Evolutionary conservation across 2,113 vertebrate species (phyloP).

Genomic region (Rissa tridactyla): DNA sequence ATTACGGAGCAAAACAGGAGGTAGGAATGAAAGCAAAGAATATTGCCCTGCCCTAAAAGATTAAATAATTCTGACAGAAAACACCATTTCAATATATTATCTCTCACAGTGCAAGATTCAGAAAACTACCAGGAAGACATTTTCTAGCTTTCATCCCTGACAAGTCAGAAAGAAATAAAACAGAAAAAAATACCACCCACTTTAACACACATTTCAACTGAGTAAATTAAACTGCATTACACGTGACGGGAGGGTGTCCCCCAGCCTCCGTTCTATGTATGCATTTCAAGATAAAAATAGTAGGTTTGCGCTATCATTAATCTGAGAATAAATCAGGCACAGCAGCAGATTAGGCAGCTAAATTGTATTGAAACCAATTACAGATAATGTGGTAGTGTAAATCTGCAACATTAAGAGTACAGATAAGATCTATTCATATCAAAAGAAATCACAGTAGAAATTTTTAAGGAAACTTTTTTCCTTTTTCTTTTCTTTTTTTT

Average conservation of each 20-base stretch:
- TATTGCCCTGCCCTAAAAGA: not conserved
- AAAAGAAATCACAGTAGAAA: not conserved
- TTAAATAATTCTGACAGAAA: not conserved
- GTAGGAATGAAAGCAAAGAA: not conserved
- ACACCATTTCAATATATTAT: not conserved
- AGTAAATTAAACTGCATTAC: not conserved
- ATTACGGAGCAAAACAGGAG: not conserved
- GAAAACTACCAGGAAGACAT: not conserved
- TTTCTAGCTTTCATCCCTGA: not conserved
- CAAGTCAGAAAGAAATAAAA: not conserved
- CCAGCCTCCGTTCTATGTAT: not conserved
- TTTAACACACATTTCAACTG: not conserved
- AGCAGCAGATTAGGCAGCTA: not conserved
- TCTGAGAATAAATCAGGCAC: not conserved
- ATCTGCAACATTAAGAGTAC: not conserved
- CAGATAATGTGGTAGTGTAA: not conserved
- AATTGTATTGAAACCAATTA: not conserved
- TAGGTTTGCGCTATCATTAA: not conserved
- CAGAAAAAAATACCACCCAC: not conserved
- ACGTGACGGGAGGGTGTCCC: not conserved
- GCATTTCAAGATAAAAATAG: not conserved
- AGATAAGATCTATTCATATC: not conserved
- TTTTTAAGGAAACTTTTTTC: not conserved
- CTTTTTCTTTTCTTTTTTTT: not conserved
- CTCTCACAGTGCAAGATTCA: not conserved